A percentile compares a stretch with the other conserved stretches of the same genome.
phyloP scores from a whole-genome alignment of 35 echinoderm and acorn worm species.

The Holothuria glaberrima region DNA sequence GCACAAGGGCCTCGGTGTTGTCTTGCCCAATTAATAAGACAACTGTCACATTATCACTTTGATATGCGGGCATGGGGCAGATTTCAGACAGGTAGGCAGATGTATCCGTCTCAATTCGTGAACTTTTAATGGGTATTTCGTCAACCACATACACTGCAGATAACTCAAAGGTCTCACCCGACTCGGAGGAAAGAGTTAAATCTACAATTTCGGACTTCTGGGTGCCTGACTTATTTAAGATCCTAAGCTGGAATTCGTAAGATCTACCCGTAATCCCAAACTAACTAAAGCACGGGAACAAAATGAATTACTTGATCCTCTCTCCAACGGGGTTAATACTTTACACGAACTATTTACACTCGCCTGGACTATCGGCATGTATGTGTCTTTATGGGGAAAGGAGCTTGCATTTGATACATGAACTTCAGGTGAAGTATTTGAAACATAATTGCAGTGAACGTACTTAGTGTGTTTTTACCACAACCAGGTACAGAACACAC shows the following conservation, averaged over 20 bases:
- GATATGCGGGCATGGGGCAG: conserved; percentile 46
- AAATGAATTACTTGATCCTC: conserved; percentile 52
- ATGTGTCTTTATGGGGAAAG: not conserved
- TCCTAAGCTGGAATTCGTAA: not conserved
- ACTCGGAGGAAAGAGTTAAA: not conserved
- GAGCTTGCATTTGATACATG: conserved; percentile 44
- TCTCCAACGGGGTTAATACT: conserved; percentile 12
- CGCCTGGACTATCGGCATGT: conserved; percentile 51
- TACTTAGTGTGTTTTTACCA: conserved; percentile 27
- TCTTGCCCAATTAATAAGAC: conserved; percentile 60
- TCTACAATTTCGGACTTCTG: not conserved
- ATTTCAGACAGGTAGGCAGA: conserved; percentile 4
- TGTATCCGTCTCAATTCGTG: not conserved
- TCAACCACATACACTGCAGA: conserved; percentile 51
- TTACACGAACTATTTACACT: not conserved
- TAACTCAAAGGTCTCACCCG: conserved; percentile 15
- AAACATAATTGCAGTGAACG: conserved; percentile 10
- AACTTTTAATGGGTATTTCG: conserved; percentile 50
- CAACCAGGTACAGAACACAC: conserved; percentile 39
- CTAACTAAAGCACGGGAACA: conserved; percentile 49
- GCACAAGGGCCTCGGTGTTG: conserved; percentile 42
- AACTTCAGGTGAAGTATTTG: not conserved
- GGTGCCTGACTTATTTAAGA: not conserved
- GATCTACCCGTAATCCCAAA: conserved; percentile 26
- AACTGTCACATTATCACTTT: conserved; percentile 22